Percentiles rank a stretch among this genome's conserved stretches.
phyloP scores from a whole-genome alignment of 2,113 vertebrate species.

The Bombycilla garrulus region DNA sequence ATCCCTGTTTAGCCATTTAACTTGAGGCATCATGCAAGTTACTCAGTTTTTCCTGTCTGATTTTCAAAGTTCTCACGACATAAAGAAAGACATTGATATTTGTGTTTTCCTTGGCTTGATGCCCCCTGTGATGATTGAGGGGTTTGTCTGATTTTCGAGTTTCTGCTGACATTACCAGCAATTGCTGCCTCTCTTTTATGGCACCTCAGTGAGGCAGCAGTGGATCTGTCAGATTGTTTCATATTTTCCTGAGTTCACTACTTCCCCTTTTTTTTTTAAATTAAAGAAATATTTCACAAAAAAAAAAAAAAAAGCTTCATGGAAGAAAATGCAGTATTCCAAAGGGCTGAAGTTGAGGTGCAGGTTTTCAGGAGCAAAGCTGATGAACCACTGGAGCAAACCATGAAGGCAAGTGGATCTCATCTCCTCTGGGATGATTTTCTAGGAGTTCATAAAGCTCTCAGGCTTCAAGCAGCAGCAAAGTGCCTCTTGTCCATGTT shows the following conservation, averaged over 20 bases:
- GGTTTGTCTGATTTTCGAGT: neutral
- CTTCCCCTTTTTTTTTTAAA: neutral
- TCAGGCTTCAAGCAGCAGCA: neutral
- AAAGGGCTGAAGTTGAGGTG: neutral
- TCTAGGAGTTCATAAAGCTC: neutral
- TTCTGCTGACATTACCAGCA: neutral
- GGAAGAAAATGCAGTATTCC: neutral
- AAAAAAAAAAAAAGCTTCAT: neutral
- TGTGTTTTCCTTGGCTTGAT: neutral
- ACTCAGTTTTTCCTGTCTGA: neutral
- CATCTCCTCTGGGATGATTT: neutral
- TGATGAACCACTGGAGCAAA: neutral
- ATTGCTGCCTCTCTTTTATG: neutral
- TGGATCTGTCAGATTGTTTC: neutral
- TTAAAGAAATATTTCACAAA: neutral
- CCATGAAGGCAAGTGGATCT: neutral
- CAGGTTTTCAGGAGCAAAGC: neutral
- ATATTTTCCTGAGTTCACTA: neutral
- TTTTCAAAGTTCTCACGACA: neutral
- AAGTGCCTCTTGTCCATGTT: neutral
- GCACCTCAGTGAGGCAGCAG: neutral
- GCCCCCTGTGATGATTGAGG: neutral
- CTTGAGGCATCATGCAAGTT: neutral
- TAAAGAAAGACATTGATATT: neutral
- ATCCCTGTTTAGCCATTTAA: neutral